Percentiles rank a stretch among this genome's conserved stretches.
phyloP scores from a whole-genome alignment of 2,113 vertebrate genomes.

The Rhea pennata region DNA sequence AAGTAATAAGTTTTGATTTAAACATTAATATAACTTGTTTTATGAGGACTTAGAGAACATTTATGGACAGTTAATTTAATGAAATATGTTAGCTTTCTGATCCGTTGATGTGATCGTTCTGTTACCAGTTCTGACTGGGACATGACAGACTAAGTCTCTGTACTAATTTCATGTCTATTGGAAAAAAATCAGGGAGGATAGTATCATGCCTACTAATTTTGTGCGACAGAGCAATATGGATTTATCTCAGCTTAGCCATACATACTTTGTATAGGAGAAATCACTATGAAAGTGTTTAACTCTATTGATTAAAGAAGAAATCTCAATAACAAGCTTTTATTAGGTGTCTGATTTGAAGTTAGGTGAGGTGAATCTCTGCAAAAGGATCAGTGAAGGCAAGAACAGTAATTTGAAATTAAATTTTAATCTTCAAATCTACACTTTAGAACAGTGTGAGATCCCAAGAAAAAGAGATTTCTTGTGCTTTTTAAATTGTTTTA shows the following conservation, averaged over 20 bases:
- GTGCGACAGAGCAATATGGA: background rate
- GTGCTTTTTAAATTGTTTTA: background rate
- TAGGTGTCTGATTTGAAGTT: background rate
- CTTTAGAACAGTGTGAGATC: background rate
- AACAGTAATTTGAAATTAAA: background rate
- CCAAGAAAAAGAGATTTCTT: background rate
- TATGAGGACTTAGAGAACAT: background rate
- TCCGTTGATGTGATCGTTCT: background rate
- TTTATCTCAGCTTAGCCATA: background rate
- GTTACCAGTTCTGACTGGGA: background rate
- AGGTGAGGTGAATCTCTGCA: background rate
- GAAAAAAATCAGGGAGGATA: background rate
- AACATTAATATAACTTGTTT: background rate
- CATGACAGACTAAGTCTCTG: background rate
- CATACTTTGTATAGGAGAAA: background rate
- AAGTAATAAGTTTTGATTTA: background rate
- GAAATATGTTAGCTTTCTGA: background rate
- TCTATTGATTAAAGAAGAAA: background rate
- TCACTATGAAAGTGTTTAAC: background rate
- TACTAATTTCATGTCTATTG: background rate
- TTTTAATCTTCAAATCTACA: background rate
- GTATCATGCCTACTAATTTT: background rate
- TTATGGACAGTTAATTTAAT: background rate
- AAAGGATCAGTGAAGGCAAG: background rate
- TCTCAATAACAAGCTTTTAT: background rate